phyloP scores from a whole-genome alignment of 2,888 invertebrate genomes.

The Lithophane ornitopus region DNA sequence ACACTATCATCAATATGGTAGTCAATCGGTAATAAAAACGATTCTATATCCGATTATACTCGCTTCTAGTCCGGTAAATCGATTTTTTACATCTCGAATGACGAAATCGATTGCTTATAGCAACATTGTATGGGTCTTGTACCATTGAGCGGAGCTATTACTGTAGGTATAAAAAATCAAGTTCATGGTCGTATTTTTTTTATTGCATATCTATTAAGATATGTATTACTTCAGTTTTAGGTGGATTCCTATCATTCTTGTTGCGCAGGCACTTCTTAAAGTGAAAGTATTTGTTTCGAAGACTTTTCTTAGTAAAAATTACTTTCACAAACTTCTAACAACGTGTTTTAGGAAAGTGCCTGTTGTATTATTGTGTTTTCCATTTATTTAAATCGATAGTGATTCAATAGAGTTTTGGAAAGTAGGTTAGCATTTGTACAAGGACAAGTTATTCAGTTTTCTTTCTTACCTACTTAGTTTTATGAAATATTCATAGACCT shows the following conservation, averaged over 20 bases:
- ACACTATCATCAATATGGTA: slow-evolving; percentile 76
- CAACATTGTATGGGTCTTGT: slow-evolving; percentile 78
- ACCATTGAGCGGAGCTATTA: slow-evolving; percentile 69
- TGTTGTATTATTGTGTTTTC: no score
- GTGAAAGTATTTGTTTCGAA: neutral
- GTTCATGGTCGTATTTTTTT: slow-evolving; percentile 68
- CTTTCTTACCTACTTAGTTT: neutral
- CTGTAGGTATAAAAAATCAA: slow-evolving; percentile 67
- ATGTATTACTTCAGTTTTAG: slow-evolving; percentile 60
- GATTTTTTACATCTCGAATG: slow-evolving; percentile 80
- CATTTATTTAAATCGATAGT: neutral
- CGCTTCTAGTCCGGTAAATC: slow-evolving; percentile 80
- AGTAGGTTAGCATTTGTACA: slow-evolving; percentile 1
- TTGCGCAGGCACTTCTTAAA: slow-evolving; percentile 5
- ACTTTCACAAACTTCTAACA: no score
- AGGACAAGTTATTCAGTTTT: slow-evolving; percentile 12
- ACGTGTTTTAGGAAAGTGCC: no score
- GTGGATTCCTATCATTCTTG: slow-evolving; percentile 39
- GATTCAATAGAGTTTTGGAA: neutral
- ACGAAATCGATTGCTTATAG: slow-evolving; percentile 82
- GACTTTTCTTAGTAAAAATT: no score
- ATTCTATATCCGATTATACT: slow-evolving; percentile 80
- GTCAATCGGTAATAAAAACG: slow-evolving; percentile 82
- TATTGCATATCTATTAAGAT: slow-evolving; percentile 59
- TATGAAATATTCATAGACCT: slow-evolving; percentile 2